A percentile compares a stretch with the other conserved stretches of the same genome.
phyloP scores from a whole-genome alignment of 2,888 invertebrate genomes.

The Agriopis marginaria region DNA sequence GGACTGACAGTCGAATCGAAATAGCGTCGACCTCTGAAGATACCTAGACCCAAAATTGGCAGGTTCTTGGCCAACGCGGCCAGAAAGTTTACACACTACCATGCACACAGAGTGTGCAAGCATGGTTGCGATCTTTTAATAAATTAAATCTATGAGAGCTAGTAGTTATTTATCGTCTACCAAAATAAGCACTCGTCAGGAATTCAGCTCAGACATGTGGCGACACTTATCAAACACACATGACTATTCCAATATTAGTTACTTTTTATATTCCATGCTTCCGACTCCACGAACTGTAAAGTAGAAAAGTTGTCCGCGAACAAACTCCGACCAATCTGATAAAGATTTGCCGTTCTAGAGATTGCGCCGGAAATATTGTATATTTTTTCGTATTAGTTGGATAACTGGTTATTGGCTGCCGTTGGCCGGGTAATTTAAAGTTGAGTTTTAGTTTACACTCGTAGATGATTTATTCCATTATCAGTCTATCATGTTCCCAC shows the following conservation, averaged over 20 bases:
- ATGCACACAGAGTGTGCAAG: no score
- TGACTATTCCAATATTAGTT: neutral
- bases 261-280: neutral
- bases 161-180: no score
- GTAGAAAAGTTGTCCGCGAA: conserved; percentile 31
- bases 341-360: conserved; percentile 30
- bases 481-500: no score
- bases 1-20: no score
- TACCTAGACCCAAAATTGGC: no score
- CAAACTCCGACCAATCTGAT: conserved; percentile 32
- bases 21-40: no score
- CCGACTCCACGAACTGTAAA: conserved; percentile 27
- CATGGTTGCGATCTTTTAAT: no score
- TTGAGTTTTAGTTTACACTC: neutral
- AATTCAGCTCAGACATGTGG: conserved; percentile 6
- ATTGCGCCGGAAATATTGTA: conserved; percentile 24
- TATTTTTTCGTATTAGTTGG: conserved; percentile 24
- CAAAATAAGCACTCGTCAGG: neutral
- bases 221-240: neutral
- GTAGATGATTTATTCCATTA: neutral
- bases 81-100: no score
- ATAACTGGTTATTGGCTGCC: conserved; percentile 13
- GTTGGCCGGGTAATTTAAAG: conserved; percentile 5
- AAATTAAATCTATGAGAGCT: no score
- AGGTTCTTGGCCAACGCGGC: no score